Percentiles rank a stretch among this genome's conserved stretches.
Evolutionary conservation across 2,888 invertebrate species (phyloP).

Genomic region (Amphipyra berbera): DNA sequence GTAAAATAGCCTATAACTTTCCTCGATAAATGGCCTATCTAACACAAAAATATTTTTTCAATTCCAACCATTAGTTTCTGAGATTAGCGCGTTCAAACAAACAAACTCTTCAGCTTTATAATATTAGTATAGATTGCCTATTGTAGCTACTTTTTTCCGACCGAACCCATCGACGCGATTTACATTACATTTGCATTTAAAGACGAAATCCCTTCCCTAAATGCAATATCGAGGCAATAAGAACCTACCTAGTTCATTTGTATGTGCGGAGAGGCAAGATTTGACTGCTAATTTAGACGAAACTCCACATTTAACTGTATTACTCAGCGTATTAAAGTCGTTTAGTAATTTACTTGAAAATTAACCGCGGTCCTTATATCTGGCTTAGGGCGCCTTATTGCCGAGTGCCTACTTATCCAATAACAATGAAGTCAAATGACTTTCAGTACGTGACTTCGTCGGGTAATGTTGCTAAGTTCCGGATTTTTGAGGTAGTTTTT

Average conservation of each 20-base stretch:
- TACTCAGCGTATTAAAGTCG: slow-evolving; percentile 53
- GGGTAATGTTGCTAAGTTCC: slow-evolving; percentile 33
- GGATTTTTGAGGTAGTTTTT: slow-evolving; percentile 43
- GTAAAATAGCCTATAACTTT: no score
- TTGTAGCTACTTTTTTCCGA: slow-evolving; percentile 34
- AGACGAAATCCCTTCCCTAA: slow-evolving; percentile 49
- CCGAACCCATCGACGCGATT: slow-evolving; percentile 29
- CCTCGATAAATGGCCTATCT: no score
- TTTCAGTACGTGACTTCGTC: slow-evolving; percentile 50
- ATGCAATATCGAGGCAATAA: slow-evolving; percentile 54
- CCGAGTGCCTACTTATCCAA: slow-evolving; percentile 52
- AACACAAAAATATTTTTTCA: no score
- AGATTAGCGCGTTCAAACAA: no score
- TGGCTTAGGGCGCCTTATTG: slow-evolving; percentile 50
- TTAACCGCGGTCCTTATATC: slow-evolving; percentile 57
- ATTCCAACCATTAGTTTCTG: no score
- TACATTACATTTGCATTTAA: slow-evolving; percentile 60
- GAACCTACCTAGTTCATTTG: slow-evolving; percentile 52
- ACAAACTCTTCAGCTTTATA: no score
- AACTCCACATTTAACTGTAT: slow-evolving; percentile 53
- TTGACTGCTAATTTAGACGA: slow-evolving; percentile 58
- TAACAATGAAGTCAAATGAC: slow-evolving; percentile 62
- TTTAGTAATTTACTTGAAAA: slow-evolving; percentile 62
- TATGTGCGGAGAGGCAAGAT: slow-evolving; percentile 50
- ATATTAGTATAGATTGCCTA: no score